Percentiles rank a stretch among this genome's conserved stretches.
These are phyloP conservation scores for Synergus itoensis DNA, from an alignment of 2,888 invertebrate species.

Conservation along the genomic window DNA sequence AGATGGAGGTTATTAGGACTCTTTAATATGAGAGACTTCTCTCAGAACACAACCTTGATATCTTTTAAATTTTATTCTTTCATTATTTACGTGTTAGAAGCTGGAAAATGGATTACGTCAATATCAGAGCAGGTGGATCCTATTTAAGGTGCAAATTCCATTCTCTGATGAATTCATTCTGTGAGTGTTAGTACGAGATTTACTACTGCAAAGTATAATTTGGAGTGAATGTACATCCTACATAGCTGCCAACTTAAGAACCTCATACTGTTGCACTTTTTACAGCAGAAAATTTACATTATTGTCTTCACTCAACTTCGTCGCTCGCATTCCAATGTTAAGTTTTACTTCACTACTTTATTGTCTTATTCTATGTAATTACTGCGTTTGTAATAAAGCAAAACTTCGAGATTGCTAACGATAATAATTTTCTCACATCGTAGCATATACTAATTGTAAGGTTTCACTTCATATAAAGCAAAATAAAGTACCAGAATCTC, in stretches of 20 bases:
- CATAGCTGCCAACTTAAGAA: slow-evolving; percentile 46
- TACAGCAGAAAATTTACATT: slow-evolving; percentile 21
- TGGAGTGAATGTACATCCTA: slow-evolving; percentile 60
- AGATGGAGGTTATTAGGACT: background rate
- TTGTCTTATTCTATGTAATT: background rate
- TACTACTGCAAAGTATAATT: slow-evolving; percentile 52
- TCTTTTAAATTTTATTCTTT: background rate
- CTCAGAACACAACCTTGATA: background rate
- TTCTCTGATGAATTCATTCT: background rate
- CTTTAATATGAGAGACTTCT: background rate
- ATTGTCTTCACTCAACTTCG: slow-evolving; percentile 9
- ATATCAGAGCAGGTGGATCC: background rate
- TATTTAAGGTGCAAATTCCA: slow-evolving; percentile 4
- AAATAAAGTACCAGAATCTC: background rate
- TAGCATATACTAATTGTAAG: no score
- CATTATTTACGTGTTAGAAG: background rate
- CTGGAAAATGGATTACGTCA: background rate
- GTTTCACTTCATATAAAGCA: no score
- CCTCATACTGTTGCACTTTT: slow-evolving; percentile 15
- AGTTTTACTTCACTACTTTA: background rate
- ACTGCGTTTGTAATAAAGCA: background rate
- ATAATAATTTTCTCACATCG: background rate
- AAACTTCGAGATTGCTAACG: background rate
- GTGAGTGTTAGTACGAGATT: slow-evolving; percentile 10
- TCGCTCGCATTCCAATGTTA: slow-evolving; percentile 12